A percentile compares a stretch with the other conserved stretches of the same genome.
Evolutionary conservation across 2,888 invertebrate genomes (phyloP).

Genomic region (Scelioninae gen. 1): DNA sequence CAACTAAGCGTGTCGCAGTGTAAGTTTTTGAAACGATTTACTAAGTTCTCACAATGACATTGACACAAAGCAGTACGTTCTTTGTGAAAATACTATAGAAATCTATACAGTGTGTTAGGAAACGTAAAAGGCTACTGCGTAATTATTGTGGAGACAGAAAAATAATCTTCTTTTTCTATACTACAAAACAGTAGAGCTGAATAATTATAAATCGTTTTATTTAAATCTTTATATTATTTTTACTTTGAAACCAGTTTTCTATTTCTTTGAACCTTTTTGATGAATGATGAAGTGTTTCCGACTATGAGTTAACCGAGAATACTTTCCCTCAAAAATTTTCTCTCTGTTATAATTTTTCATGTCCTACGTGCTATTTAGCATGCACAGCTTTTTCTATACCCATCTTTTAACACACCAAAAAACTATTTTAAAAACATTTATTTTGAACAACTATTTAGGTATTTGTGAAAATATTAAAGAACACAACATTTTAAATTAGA

Average conservation of each 20-base stretch:
- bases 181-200: neutral
- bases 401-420: neutral
- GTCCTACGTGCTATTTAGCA: neutral
- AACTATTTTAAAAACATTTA: neutral
- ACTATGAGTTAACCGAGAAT: neutral
- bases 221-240: neutral
- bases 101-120: neutral
- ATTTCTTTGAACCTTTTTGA: neutral
- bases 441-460: neutral
- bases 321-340: neutral
- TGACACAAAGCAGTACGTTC: slow-evolving; percentile 11
- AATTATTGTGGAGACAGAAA: neutral
- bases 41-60: slow-evolving; percentile 16
- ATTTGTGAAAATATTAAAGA: no score
- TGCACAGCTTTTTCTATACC: neutral
- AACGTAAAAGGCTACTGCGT: slow-evolving; percentile 4
- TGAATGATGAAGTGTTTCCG: neutral
- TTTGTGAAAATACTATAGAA: slow-evolving; percentile 16
- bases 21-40: slow-evolving; percentile 19
- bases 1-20: neutral
- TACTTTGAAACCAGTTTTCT: neutral
- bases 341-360: neutral
- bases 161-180: neutral
- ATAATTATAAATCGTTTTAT: neutral
- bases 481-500: no score